Conservation (phyloP, 2,113 vertebrate genomes). For the Nymphicus hollandicus region DNA sequence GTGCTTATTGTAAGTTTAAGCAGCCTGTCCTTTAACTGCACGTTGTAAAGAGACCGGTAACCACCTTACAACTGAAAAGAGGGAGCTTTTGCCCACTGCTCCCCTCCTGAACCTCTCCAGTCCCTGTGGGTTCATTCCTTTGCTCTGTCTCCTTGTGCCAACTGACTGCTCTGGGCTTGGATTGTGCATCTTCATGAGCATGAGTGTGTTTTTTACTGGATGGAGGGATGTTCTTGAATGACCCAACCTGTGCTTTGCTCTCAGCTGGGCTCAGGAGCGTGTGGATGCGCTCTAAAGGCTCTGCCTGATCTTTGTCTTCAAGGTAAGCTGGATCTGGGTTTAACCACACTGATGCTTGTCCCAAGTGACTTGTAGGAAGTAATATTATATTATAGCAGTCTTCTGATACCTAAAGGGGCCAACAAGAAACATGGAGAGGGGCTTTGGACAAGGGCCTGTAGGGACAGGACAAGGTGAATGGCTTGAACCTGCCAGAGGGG, state of each 20-base stretch:
- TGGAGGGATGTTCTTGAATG: background rate
- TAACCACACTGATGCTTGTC: background rate
- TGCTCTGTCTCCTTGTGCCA: background rate
- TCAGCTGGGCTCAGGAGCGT: background rate
- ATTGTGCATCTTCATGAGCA: background rate
- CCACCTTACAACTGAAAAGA: background rate
- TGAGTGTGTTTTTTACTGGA: fast-evolving
- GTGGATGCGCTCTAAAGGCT: background rate
- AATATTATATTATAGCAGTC: background rate
- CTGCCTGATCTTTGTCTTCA: background rate
- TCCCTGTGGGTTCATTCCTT: background rate
- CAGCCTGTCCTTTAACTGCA: background rate
- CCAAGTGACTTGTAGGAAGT: background rate
- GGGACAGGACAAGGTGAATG: background rate
- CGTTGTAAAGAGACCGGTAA: background rate
- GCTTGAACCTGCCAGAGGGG: background rate
- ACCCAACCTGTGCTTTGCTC: background rate
- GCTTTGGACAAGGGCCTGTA: background rate
- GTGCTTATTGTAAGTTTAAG: background rate
- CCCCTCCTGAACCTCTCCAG: background rate
- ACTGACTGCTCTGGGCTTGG: background rate
- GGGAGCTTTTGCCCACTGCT: background rate
- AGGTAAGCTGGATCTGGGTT: background rate
- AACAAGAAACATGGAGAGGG: background rate
- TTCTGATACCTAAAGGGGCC: background rate